A percentile compares a stretch with the other conserved stretches of the same genome.
phyloP scores from a whole-genome alignment of 2,113 vertebrate genomes.

The Pachycephala philippinensis region DNA sequence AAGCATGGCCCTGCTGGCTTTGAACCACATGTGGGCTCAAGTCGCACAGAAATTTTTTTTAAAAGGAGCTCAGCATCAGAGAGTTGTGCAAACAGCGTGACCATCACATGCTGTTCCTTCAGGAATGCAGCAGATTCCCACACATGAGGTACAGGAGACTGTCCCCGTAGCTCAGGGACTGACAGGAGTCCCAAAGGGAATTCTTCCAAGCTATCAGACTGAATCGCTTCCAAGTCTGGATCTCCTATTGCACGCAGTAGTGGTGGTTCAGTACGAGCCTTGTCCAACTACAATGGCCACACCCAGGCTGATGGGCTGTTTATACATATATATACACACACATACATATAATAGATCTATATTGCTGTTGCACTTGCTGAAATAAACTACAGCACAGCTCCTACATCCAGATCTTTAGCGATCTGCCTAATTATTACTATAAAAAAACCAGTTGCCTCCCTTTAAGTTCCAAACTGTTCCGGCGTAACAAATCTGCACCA shows the following conservation, averaged over 20 bases:
- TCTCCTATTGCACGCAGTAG: fast-evolving
- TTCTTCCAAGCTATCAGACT: not conserved
- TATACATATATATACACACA: not conserved
- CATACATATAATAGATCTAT: fast-evolving
- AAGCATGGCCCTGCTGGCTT: fast-evolving
- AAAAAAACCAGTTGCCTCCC: not conserved
- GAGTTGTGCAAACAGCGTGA: not conserved
- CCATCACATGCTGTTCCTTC: not conserved
- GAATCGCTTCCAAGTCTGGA: not conserved
- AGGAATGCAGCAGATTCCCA: not conserved
- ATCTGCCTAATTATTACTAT: not conserved
- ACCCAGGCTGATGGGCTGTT: not conserved
- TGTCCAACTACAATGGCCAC: not conserved
- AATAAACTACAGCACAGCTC: not conserved
- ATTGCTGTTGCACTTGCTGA: not conserved
- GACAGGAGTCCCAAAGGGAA: not conserved
- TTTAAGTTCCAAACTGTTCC: not conserved
- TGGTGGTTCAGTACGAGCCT: fast-evolving
- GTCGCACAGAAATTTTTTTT: fast-evolving
- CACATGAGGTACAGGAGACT: not conserved
- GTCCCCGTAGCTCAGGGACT: fast-evolving
- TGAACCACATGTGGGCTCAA: fast-evolving
- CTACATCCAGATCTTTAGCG: not conserved
- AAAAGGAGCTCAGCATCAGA: not conserved
- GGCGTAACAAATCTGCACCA: not conserved